Conservation (phyloP, 2,888 invertebrate species). For the Zaprionus bogoriensis region DNA sequence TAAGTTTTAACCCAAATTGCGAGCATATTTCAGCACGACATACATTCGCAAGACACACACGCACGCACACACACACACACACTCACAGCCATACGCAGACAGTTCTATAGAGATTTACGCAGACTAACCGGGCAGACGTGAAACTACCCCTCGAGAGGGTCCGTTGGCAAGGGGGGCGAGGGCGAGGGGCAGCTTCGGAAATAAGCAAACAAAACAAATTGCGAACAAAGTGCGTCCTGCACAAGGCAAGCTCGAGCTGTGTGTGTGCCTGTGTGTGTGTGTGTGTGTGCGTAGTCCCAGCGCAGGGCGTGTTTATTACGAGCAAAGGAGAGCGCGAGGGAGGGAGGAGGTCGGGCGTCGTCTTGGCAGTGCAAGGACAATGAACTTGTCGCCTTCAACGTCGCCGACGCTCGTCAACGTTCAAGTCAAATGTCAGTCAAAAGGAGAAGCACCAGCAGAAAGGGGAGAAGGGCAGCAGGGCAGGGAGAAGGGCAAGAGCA, state of each 20-base stretch:
- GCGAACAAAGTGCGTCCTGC: slow-evolving; percentile 78
- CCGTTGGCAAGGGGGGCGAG: slow-evolving; percentile 10
- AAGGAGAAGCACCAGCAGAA: slow-evolving; percentile 32
- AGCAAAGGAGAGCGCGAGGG: slow-evolving; percentile 5
- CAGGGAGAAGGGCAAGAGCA: slow-evolving; percentile 32
- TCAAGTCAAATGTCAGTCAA: slow-evolving; percentile 78
- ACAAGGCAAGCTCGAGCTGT: slow-evolving; percentile 7
- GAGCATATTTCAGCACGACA: slow-evolving; percentile 54
- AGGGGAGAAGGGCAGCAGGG: slow-evolving; percentile 18
- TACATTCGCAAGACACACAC: slow-evolving; percentile 54
- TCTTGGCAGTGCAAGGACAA: slow-evolving; percentile 68
- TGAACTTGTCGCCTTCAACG: slow-evolving; percentile 78
- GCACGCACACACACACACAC: slow-evolving; percentile 8
- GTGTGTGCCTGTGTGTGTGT: not conserved
- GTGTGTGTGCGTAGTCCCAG: slow-evolving; percentile 38
- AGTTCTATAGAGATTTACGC: slow-evolving; percentile 27
- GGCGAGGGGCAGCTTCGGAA: slow-evolving; percentile 27
- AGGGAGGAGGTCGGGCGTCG: slow-evolving; percentile 20
- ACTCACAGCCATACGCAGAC: not conserved
- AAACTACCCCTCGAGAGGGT: slow-evolving; percentile 28
- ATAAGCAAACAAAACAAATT: slow-evolving; percentile 78
- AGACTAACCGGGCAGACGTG: slow-evolving; percentile 39
- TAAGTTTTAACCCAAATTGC: slow-evolving; percentile 72
- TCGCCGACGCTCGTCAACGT: slow-evolving; percentile 68
- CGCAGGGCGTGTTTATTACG: slow-evolving; percentile 68